These are phyloP conservation scores for Tiliacea citrago DNA, from an alignment of 2,888 invertebrate genomes.

Conservation along the genomic window DNA sequence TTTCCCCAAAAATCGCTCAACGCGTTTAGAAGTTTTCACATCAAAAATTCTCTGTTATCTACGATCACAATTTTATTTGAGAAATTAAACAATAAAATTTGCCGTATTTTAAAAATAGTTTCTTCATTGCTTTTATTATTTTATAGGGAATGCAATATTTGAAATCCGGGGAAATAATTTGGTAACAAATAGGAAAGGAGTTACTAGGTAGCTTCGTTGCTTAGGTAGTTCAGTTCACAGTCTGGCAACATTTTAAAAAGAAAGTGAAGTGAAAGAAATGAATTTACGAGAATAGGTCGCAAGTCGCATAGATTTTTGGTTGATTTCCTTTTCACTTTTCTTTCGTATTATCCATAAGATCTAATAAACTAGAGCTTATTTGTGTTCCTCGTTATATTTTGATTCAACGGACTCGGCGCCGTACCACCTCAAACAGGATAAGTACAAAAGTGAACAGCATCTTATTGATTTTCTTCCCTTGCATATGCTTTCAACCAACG, in stretches of 20 bases:
- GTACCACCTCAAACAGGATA: constrained; percentile 85
- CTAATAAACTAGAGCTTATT: constrained; percentile 89
- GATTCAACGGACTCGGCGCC: constrained; percentile 85
- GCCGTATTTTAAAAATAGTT: not conserved
- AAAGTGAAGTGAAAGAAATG: constrained; percentile 90
- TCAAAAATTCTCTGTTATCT: no score
- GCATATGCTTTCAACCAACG: constrained; percentile 90
- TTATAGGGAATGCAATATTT: not conserved
- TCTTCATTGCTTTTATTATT: not conserved
- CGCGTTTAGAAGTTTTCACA: no score
- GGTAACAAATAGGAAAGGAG: constrained; percentile 17
- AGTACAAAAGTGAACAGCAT: constrained; percentile 90
- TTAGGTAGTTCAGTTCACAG: constrained; percentile 28
- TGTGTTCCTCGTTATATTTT: constrained; percentile 87
- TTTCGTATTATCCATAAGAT: constrained; percentile 88
- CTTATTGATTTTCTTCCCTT: constrained; percentile 91
- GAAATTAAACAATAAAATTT: not conserved
- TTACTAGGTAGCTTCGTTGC: not conserved
- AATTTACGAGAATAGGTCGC: constrained; percentile 91
- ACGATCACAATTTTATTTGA: not conserved
- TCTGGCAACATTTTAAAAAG: constrained; percentile 89
- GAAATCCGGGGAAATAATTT: constrained; percentile 16
- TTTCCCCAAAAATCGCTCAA: no score
- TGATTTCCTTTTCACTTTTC: constrained; percentile 91
- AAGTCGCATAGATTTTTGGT: constrained; percentile 90